Evolutionary conservation across 1,140 invertebrate genomes (phyloP).

Genomic region (Ips typographus): DNA sequence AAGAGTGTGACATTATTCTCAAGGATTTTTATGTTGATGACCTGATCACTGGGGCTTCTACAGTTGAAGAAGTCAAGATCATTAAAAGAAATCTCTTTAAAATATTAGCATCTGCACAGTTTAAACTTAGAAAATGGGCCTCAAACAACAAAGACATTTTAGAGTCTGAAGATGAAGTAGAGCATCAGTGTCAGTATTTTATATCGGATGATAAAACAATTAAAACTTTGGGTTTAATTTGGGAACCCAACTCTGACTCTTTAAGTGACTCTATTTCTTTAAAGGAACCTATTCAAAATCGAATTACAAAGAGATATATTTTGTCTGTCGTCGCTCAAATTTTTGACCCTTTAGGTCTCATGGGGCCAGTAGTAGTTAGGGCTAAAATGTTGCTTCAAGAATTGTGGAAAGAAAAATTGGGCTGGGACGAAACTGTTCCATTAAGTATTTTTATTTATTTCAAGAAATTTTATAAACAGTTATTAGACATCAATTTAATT

Average conservation of each 20-base stretch:
- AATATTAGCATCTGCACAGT: slow-evolving; percentile 43
- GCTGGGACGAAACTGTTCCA: slow-evolving; percentile 11
- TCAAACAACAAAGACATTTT: slow-evolving; percentile 36
- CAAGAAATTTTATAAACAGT: background rate
- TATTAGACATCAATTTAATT: slow-evolving; percentile 11
- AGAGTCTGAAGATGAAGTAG: background rate
- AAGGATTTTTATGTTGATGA: slow-evolving; percentile 20
- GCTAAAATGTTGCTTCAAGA: slow-evolving; percentile 29
- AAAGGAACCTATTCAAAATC: background rate
- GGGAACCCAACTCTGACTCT: slow-evolving; percentile 29
- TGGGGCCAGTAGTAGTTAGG: slow-evolving; percentile 48
- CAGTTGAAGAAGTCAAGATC: slow-evolving; percentile 37
- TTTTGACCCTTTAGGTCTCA: too few species aligned
- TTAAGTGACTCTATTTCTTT: slow-evolving; percentile 21
- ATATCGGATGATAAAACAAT: background rate
- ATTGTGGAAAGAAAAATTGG: slow-evolving; percentile 19
- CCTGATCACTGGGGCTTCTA: background rate
- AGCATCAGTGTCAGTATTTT: slow-evolving; percentile 5
- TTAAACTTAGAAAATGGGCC: slow-evolving; percentile 51
- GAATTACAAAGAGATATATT: slow-evolving; percentile 8
- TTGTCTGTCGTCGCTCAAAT: too few species aligned
- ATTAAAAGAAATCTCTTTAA: slow-evolving; percentile 14
- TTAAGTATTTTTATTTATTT: background rate
- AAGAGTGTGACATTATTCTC: too few species aligned
- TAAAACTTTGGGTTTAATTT: slow-evolving; percentile 17